Percentiles rank a stretch among this genome's conserved stretches.
Conservation (phyloP, 1,140 invertebrate genomes). For the Arion vulgaris region DNA sequence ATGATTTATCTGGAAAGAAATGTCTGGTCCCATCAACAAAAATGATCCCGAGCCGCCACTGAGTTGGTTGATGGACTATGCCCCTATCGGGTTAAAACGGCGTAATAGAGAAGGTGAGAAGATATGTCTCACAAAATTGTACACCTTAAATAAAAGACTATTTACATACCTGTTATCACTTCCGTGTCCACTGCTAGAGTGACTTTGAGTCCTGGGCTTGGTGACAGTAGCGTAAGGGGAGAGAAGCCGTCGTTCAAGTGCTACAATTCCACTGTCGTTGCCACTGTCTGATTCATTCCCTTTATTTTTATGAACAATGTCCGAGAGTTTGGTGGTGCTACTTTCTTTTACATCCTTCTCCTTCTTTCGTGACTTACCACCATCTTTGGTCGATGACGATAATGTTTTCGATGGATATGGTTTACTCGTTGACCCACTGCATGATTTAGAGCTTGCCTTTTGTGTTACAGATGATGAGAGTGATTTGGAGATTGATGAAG, state of each 20-base stretch:
- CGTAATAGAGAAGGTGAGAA: no score
- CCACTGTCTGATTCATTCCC: slow-evolving; percentile 64
- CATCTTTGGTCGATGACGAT: slow-evolving; percentile 57
- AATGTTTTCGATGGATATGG: slow-evolving; percentile 46
- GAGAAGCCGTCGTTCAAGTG: slow-evolving; percentile 63
- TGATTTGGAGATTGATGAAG: slow-evolving; percentile 2
- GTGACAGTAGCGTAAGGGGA: slow-evolving; percentile 71
- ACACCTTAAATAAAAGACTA: no score
- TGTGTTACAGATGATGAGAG: slow-evolving; percentile 7
- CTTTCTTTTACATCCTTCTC: slow-evolving; percentile 33
- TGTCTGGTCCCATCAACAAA: no score
- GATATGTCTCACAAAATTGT: no score
- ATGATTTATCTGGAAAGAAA: no score
- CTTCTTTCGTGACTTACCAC: slow-evolving; percentile 45
- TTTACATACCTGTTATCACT: slow-evolving; percentile 66
- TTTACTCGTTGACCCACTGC: slow-evolving; percentile 56
- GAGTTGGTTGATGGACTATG: no score
- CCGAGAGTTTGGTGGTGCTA: slow-evolving; percentile 6
- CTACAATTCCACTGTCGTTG: slow-evolving; percentile 68
- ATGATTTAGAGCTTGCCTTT: slow-evolving; percentile 47
- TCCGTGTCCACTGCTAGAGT: slow-evolving; percentile 72
- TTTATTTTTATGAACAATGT: slow-evolving; percentile 34
- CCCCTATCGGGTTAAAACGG: no score
- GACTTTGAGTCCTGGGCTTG: slow-evolving; percentile 66
- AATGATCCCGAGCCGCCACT: no score